Conservation (phyloP, 2,113 vertebrate species). For the Grus americana region DNA sequence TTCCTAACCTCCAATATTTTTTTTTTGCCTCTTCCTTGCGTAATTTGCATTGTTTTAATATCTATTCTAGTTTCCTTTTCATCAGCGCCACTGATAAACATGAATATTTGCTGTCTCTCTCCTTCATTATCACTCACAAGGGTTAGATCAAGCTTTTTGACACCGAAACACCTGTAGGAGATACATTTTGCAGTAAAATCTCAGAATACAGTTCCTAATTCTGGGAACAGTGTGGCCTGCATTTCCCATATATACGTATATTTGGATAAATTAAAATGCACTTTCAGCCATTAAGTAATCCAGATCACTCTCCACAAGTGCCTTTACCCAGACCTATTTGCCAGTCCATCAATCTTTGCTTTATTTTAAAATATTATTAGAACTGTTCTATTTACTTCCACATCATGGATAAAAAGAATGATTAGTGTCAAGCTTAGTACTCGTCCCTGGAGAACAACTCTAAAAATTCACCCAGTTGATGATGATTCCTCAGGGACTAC, state of each 20-base stretch:
- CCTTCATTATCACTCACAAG: no score
- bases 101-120: rapidly evolving
- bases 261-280: slow-evolving; percentile 16
- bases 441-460: slow-evolving; percentile 32
- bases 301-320: background rate
- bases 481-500: slow-evolving; percentile 45
- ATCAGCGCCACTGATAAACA: background rate
- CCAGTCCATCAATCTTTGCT: slow-evolving; percentile 26
- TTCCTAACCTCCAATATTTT: background rate
- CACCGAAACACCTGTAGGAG: background rate
- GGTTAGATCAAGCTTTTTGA: background rate
- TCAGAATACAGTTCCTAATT: background rate
- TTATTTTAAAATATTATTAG: slow-evolving; percentile 24
- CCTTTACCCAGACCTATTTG: slow-evolving; percentile 21
- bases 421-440: slow-evolving; percentile 55
- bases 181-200: background rate
- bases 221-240: background rate
- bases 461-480: slow-evolving; percentile 57
- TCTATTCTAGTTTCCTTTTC: background rate
- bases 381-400: slow-evolving; percentile 44
- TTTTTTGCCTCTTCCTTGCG: background rate
- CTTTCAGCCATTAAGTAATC: background rate
- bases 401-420: slow-evolving; percentile 46
- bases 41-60: background rate
- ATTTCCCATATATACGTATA: background rate